Evolutionary conservation across 2,797 vertebrate genomes (phyloP).

Genomic region (Aldrovandia affinis): DNA sequence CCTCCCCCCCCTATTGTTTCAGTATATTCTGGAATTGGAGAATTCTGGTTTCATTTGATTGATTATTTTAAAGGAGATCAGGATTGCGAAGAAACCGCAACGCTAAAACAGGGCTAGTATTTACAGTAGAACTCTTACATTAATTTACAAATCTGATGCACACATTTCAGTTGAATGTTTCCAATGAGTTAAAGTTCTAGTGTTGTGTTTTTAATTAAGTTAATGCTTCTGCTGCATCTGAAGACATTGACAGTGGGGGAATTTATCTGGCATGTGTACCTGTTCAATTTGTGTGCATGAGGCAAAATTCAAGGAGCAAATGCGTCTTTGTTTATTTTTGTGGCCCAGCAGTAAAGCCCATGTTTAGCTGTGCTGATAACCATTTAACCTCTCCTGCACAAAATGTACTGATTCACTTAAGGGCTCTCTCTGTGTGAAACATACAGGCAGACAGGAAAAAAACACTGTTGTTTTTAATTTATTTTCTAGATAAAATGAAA

Average conservation of each 20-base stretch:
- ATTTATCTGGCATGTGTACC: conserved; percentile 46
- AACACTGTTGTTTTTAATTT: no score
- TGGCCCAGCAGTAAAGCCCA: conserved; percentile 43
- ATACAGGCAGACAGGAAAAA: not conserved
- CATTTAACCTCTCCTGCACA: conserved; percentile 57
- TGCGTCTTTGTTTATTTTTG: conserved; percentile 45
- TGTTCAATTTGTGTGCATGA: conserved; percentile 44
- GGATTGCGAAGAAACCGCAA: not conserved
- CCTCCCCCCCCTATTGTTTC: conserved; percentile 62
- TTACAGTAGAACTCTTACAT: not conserved
- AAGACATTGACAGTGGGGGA: conserved; percentile 26
- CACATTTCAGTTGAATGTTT: not conserved
- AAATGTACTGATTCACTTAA: not conserved
- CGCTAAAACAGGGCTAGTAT: not conserved
- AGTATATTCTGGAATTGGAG: conserved; percentile 32
- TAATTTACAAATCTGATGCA: not conserved
- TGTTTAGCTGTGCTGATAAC: conserved; percentile 69
- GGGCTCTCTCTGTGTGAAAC: not conserved
- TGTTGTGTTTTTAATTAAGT: not conserved
- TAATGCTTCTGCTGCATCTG: not conserved
- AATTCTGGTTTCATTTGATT: not conserved
- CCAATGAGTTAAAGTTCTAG: not conserved
- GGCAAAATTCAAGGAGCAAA: conserved; percentile 50
- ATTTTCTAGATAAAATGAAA: not conserved
- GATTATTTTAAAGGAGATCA: not conserved